Evolutionary conservation across 2,888 invertebrate species (phyloP).

Genomic region (Drosophila hamatofila): DNA sequence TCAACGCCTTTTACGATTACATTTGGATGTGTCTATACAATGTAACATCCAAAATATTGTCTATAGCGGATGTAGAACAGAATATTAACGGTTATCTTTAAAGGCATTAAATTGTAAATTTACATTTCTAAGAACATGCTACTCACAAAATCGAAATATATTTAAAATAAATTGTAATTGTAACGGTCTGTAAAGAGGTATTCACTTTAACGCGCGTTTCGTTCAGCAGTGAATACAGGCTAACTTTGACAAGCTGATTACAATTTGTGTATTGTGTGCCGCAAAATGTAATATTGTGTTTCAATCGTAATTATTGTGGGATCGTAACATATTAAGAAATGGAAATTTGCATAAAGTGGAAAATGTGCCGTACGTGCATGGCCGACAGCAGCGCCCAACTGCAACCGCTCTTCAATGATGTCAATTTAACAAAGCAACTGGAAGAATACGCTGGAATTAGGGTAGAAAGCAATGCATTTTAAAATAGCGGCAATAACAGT

Average conservation of each 20-base stretch:
- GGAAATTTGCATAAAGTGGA: constrained; percentile 83
- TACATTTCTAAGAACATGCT: neutral
- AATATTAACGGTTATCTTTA: too few relatives aligned
- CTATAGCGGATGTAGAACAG: neutral
- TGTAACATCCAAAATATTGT: neutral
- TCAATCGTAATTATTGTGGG: neutral
- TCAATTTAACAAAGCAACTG: constrained; percentile 58
- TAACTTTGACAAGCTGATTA: neutral
- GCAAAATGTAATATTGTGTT: constrained; percentile 13
- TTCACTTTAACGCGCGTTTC: neutral
- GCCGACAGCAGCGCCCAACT: constrained; percentile 43
- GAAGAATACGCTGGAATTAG: constrained; percentile 77
- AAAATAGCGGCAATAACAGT: neutral
- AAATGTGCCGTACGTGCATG: constrained; percentile 80
- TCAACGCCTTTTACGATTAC: neutral
- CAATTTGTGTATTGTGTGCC: neutral
- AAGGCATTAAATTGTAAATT: neutral
- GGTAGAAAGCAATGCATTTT: constrained; percentile 39
- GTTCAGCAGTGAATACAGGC: neutral
- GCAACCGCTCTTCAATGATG: constrained; percentile 65
- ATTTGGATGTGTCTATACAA: neutral
- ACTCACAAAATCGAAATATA: neutral
- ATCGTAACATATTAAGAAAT: constrained; percentile 39
- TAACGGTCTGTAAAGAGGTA: neutral
- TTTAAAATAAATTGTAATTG: neutral